These are phyloP conservation scores for Bos indicus DNA, from an alignment of 2,113 vertebrate genomes.

Conservation along the genomic window DNA sequence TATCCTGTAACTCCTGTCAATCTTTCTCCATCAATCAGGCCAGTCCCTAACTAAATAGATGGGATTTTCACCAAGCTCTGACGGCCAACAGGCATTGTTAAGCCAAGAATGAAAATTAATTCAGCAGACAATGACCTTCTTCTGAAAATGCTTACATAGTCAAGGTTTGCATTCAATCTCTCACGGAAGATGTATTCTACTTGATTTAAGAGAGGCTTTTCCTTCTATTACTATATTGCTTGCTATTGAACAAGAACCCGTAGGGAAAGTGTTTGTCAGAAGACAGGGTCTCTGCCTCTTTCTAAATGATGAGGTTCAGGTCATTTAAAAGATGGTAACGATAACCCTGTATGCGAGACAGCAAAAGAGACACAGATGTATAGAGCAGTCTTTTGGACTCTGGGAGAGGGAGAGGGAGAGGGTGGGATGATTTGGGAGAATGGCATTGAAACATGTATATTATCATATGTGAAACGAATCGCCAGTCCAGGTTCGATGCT, in stretches of 20 bases:
- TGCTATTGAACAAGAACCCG: not conserved
- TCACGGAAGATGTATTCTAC: not conserved
- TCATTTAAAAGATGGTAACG: not conserved
- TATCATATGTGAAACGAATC: no score
- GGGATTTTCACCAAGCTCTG: slow-evolving; percentile 37
- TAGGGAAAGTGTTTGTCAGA: not conserved
- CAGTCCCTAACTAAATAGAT: slow-evolving; percentile 48
- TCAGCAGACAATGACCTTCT: slow-evolving; percentile 61
- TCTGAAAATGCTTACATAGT: slow-evolving; percentile 57
- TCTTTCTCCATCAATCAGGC: slow-evolving; percentile 51
- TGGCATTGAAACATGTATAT: no score
- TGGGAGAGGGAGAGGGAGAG: no score
- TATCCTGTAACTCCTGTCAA: slow-evolving; percentile 23
- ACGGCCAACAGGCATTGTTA: slow-evolving; percentile 40
- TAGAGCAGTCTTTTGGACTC: no score
- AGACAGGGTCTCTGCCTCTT: not conserved
- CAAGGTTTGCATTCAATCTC: slow-evolving; percentile 52
- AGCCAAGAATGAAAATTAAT: slow-evolving; percentile 69
- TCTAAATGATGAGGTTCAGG: not conserved
- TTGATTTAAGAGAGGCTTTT: slow-evolving; percentile 49
- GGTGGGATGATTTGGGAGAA: no score
- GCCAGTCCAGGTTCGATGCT: no score
- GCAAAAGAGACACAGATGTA: no score
- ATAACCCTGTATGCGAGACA: no score
- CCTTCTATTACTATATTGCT: not conserved